phyloP scores from a whole-genome alignment of 2,797 vertebrate genomes.

The Sebastiscus tertius region DNA sequence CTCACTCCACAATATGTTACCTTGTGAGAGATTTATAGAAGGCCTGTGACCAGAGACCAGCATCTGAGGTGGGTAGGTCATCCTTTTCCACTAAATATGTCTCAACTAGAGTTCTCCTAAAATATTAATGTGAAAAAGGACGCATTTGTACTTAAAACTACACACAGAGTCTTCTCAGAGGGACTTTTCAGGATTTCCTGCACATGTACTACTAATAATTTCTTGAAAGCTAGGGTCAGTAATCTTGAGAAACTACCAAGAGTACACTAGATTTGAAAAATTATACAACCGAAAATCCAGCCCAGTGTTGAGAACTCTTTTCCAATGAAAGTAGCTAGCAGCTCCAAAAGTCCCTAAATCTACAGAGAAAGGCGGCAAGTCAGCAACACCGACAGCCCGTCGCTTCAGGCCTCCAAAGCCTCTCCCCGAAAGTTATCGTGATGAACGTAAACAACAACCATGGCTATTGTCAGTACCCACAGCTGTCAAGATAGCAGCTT shows the following conservation, averaged over 20 bases:
- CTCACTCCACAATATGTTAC: conserved; percentile 17
- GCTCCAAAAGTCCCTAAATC: too few species aligned
- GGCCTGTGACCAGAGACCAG: not conserved
- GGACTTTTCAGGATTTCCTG: not conserved
- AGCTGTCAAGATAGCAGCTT: too few species aligned
- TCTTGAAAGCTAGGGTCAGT: not conserved
- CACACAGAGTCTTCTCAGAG: not conserved
- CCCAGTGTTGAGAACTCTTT: too few species aligned
- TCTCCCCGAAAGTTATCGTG: too few species aligned
- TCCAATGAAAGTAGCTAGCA: too few species aligned
- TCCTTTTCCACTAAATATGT: not conserved
- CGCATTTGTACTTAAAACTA: not conserved
- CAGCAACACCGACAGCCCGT: accelerated
- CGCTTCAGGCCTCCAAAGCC: too few species aligned
- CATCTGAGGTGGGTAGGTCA: not conserved
- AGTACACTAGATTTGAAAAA: too few species aligned
- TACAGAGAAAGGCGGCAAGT: too few species aligned
- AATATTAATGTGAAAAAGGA: not conserved
- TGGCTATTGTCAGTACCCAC: too few species aligned
- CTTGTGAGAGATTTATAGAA: conserved; percentile 29
- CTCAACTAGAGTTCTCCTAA: not conserved
- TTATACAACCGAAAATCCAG: accelerated
- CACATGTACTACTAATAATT: not conserved
- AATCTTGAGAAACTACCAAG: too few species aligned
- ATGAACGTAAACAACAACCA: too few species aligned